Conservation (phyloP, 2,888 invertebrate genomes). For the Polymixis lichenea region DNA sequence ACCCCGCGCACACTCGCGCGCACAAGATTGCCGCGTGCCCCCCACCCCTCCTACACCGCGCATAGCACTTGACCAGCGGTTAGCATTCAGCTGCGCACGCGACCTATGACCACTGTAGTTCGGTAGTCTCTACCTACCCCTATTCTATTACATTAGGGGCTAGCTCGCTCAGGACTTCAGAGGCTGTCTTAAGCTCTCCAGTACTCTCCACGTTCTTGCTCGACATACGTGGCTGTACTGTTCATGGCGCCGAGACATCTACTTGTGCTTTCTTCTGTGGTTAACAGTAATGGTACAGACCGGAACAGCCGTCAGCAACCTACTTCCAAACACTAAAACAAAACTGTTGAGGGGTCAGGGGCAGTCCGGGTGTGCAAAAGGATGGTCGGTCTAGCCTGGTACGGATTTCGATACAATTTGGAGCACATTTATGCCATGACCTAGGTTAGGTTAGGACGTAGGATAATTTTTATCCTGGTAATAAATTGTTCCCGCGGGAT, state of each 20-base stretch:
- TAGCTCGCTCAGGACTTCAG: neutral
- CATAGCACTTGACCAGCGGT: constrained; percentile 12
- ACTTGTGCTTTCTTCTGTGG: neutral
- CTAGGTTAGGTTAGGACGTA: neutral
- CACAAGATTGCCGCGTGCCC: constrained; percentile 16
- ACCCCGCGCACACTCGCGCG: constrained; percentile 48
- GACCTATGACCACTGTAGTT: constrained; percentile 20
- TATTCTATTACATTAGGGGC: neutral
- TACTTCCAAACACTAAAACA: neutral
- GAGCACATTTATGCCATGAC: neutral
- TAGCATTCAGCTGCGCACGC: constrained; percentile 3
- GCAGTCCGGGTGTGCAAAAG: too few species aligned
- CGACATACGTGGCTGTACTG: neutral
- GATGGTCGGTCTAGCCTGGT: neutral
- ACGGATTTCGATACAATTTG: neutral
- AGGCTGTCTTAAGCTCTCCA: neutral
- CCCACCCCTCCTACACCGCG: neutral
- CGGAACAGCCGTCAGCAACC: neutral
- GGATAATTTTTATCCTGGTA: neutral
- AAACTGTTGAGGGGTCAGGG: neutral
- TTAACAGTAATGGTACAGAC: neutral
- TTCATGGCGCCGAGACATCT: neutral
- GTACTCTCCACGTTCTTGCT: neutral
- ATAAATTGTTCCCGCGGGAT: neutral
- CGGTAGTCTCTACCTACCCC: neutral